Conservation (phyloP, 2,888 invertebrate species). For the Stenurella melanura region DNA sequence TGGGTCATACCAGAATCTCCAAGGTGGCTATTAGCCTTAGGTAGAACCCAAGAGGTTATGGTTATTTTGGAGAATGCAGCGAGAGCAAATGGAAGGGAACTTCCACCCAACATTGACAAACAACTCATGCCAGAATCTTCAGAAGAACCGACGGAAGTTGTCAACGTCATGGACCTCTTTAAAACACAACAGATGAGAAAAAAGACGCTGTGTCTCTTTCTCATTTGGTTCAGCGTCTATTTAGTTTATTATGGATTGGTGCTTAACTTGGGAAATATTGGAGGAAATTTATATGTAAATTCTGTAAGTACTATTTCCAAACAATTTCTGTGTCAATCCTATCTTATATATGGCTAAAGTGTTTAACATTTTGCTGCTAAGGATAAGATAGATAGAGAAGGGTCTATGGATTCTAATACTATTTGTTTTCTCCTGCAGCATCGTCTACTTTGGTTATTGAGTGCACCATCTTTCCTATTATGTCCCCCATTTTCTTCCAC, state of each 20-base stretch:
- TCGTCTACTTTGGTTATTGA: too few relatives aligned
- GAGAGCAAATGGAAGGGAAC: conserved; percentile 78
- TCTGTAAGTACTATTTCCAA: conserved; percentile 75
- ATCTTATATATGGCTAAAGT: too few relatives aligned
- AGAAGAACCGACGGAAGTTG: conserved; percentile 70
- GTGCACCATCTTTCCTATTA: too few relatives aligned
- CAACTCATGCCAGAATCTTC: conserved; percentile 75
- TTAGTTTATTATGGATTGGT: conserved; percentile 86
- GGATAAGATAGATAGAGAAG: too few relatives aligned
- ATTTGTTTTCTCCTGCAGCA: too few relatives aligned
- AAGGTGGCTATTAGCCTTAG: conserved; percentile 84
- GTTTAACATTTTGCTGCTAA: too few relatives aligned
- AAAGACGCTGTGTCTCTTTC: conserved; percentile 81
- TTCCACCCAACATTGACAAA: conserved; percentile 83
- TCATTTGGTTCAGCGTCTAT: conserved; percentile 87
- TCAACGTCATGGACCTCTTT: conserved; percentile 80
- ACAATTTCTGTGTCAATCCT: too few relatives aligned
- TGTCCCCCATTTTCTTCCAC: too few relatives aligned
- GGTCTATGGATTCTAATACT: too few relatives aligned
- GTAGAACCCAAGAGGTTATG: conserved; percentile 82
- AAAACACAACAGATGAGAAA: conserved; percentile 79
- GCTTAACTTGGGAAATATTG: conserved; percentile 83
- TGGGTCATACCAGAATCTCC: conserved; percentile 88
- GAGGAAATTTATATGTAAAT: conserved; percentile 84
- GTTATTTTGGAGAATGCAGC: conserved; percentile 80